Percentiles rank a stretch among this genome's conserved stretches.
Evolutionary conservation across 1,140 invertebrate genomes (phyloP).

Genomic region (Aricia agestis): DNA sequence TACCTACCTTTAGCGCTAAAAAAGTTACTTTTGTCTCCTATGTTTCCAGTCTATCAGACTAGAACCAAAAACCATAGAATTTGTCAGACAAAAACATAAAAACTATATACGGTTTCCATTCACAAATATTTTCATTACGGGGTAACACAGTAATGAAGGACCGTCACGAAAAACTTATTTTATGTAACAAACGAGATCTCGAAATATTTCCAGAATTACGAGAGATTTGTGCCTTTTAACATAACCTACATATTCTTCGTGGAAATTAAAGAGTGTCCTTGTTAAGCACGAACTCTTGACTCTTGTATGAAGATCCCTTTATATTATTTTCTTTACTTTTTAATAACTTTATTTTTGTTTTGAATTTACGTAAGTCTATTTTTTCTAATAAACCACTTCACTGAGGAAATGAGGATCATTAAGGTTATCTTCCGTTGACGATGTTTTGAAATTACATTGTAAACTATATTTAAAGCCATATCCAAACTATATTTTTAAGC

Average conservation of each 20-base stretch:
- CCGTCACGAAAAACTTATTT: background rate
- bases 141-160: background rate
- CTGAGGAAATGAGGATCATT: too few species aligned
- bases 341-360: background rate
- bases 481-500: too few species aligned
- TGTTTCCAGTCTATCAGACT: too few species aligned
- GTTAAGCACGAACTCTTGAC: background rate
- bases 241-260: conserved; percentile 1
- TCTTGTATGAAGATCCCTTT: background rate
- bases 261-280: conserved; percentile 1
- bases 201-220: background rate
- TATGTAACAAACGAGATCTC: background rate
- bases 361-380: background rate
- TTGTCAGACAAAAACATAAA: too few species aligned
- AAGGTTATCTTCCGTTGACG: too few species aligned
- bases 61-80: too few species aligned
- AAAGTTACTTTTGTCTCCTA: too few species aligned
- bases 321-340: background rate
- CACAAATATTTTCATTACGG: too few species aligned
- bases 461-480: too few species aligned
- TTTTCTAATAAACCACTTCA: background rate
- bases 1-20: too few species aligned
- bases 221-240: background rate
- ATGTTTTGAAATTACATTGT: too few species aligned
- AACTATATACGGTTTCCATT: too few species aligned